Evolutionary conservation across 2,113 vertebrate genomes (phyloP), one percentile per base, ranked within the genome.

Genomic region (Prolemur simus): DNA sequence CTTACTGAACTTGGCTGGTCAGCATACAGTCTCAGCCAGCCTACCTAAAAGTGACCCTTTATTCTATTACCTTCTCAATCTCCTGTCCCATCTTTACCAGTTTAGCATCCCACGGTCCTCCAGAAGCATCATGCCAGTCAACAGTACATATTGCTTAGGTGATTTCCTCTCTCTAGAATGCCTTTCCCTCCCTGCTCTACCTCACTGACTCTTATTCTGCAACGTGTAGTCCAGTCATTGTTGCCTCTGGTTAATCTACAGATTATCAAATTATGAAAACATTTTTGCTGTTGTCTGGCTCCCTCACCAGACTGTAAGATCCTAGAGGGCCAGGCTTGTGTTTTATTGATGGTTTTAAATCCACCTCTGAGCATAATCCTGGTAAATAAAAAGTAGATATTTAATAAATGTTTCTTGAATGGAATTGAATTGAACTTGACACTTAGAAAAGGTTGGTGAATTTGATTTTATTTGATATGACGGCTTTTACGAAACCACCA

Each of bases 381-480:
- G 14, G 3, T 66, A 5, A 32, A 83, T 82, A 91, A 81, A 77
- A 71, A 74, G 17, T 49, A 32, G 6, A 2, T 54, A 66, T 91
- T 93, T 96, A 94, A 88, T 80, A 90, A 92, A 58, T 58, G 18
- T 52, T 85, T 80, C 15, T 47, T 91, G 20, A 93, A 66, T 84
- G 17, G 42, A 91, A 85, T 58, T n/a, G n/a, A 96, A 87, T 93
- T n/a, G 42, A 87, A 81, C 37, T 39, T 89, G 69, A 94, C 23
- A 86, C 17, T 87, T 87, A 84, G 32, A 80, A 94, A 94, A 87
- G 42, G 23, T 60, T 58, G 84, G 49, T 81, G 27, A 52, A 73
- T 80, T 95, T 95, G 29, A 89, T 83, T 94, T 97, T 96, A 56
- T 91, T 95, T 95, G 69, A 27, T 84, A 60, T 96, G 81, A 94